These are phyloP conservation scores for Gymnoscopelus microlampas DNA, from an alignment of 2,797 vertebrate genomes.

Conservation along the genomic window DNA sequence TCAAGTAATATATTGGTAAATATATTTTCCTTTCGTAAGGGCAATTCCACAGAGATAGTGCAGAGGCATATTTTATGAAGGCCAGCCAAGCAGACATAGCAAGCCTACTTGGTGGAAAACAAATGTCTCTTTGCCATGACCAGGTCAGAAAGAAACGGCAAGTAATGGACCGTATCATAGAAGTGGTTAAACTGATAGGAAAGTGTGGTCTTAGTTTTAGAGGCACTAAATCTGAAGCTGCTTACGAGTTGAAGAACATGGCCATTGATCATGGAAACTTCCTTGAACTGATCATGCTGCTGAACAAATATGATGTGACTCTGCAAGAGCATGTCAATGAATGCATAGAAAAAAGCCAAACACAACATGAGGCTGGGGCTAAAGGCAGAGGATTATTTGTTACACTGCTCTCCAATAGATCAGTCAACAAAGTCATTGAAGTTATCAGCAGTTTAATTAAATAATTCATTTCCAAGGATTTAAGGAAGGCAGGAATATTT, in stretches of 20 bases:
- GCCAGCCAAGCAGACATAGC: too few species aligned
- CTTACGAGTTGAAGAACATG: too few species aligned
- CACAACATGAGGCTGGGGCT: background rate
- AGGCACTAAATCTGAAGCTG: too few species aligned
- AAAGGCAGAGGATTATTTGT: conserved; percentile 10
- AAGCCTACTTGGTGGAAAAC: too few species aligned
- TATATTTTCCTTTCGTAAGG: conserved; percentile 8
- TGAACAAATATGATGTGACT: background rate
- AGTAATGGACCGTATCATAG: too few species aligned
- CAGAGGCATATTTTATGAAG: too few species aligned
- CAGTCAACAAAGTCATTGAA: conserved; percentile 1
- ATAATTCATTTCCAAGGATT: background rate
- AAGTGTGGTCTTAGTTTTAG: too few species aligned
- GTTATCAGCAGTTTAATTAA: conserved; percentile 8
- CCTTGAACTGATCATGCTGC: too few species aligned
- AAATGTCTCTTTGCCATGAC: too few species aligned
- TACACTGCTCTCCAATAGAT: conserved; percentile 1
- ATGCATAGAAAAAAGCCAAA: background rate
- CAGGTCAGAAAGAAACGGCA: too few species aligned
- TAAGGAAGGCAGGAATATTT: conserved; percentile 16
- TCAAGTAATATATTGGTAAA: conserved; percentile 16
- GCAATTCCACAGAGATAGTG: background rate
- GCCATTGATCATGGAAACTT: too few species aligned
- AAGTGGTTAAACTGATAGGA: too few species aligned
- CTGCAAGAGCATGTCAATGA: background rate